Percentiles rank a stretch among this genome's conserved stretches.
These are phyloP conservation scores for Silurus asotus DNA, from an alignment of 2,113 vertebrate genomes.

Conservation along the genomic window DNA sequence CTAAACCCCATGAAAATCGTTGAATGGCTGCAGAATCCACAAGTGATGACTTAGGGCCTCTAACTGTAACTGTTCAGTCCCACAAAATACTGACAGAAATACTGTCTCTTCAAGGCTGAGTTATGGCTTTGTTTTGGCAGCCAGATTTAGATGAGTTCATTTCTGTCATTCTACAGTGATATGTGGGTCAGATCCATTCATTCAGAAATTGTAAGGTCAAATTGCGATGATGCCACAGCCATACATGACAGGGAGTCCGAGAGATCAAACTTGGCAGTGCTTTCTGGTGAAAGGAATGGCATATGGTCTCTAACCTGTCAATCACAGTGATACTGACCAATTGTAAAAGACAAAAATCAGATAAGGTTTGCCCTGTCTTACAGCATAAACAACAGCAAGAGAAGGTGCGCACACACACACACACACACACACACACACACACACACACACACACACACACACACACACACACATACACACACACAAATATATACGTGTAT, in stretches of 20 bases:
- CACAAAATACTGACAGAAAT: not conserved
- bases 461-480: too few species aligned
- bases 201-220: not conserved
- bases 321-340: slow-evolving; percentile 3
- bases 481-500: not conserved
- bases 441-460: too few species aligned
- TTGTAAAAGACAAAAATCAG: not conserved
- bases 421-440: too few species aligned
- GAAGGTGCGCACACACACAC: not conserved
- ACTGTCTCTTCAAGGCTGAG: not conserved
- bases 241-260: not conserved
- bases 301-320: not conserved
- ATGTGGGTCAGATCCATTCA: not conserved
- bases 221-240: not conserved
- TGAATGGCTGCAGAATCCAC: too few species aligned
- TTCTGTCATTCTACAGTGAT: not conserved
- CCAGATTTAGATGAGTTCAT: not conserved
- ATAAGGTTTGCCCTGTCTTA: not conserved
- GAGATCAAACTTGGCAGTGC: not conserved
- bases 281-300: not conserved
- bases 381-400: not conserved
- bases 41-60: not conserved
- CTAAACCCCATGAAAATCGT: not conserved
- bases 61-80: not conserved
- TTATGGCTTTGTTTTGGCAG: not conserved